These are phyloP conservation scores for Incurvaria masculella DNA, from an alignment of 2,888 invertebrate genomes.

Conservation along the genomic window DNA sequence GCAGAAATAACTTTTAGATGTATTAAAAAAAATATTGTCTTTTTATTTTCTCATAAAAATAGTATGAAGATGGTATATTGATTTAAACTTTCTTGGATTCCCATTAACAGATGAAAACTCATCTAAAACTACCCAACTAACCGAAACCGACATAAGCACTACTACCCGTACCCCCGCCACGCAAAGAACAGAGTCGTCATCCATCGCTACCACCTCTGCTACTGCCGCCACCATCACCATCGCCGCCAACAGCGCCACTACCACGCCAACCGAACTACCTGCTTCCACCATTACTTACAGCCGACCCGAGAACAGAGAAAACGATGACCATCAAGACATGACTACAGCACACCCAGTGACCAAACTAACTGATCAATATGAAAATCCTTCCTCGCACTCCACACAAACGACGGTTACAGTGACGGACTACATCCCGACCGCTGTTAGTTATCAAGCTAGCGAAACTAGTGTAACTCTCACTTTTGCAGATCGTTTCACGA, in stretches of 20 bases:
- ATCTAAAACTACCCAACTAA: constrained; percentile 49
- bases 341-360: constrained; percentile 20
- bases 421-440: constrained; percentile 12
- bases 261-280: constrained; percentile 9
- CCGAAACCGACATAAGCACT: constrained; percentile 33
- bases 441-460: constrained; percentile 14
- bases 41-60: constrained; percentile 9
- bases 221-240: constrained; percentile 12
- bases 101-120: constrained; percentile 49
- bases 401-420: constrained; percentile 6
- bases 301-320: background rate
- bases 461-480: constrained; percentile 13
- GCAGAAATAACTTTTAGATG: no score
- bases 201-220: constrained; percentile 6
- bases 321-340: constrained; percentile 3
- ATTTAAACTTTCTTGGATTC: constrained; percentile 37
- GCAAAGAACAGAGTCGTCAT: constrained; percentile 25
- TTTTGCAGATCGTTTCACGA: constrained; percentile 1
- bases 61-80: constrained; percentile 10
- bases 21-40: background rate
- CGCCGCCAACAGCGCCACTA: constrained; percentile 12
- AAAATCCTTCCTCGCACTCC: constrained; percentile 18
- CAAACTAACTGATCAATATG: constrained; percentile 8
- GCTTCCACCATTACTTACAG: constrained; percentile 1
- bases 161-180: constrained; percentile 22